Percentiles rank a stretch among this genome's conserved stretches.
Conservation (phyloP, 2,797 vertebrate genomes). For the Emys orbicularis region DNA sequence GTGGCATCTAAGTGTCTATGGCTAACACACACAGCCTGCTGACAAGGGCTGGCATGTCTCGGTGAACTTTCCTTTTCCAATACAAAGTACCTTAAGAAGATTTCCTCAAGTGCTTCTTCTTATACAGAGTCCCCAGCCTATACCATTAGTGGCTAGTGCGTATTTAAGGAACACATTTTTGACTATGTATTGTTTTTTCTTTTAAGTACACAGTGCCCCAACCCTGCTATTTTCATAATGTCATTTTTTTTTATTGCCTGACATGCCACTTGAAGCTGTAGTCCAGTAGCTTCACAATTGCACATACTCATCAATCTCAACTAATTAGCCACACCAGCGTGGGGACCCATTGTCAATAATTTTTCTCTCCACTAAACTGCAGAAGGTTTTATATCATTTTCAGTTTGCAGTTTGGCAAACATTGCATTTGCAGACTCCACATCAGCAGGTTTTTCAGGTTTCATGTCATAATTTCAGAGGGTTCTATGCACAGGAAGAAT, state of each 20-base stretch:
- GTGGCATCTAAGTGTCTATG: not conserved
- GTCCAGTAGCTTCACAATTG: not conserved
- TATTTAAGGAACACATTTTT: not conserved
- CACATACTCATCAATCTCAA: not conserved
- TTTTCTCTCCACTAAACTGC: not conserved
- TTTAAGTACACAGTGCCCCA: not conserved
- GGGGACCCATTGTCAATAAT: not conserved
- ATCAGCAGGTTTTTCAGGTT: not conserved
- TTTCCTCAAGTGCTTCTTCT: not conserved
- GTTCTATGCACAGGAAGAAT: not conserved
- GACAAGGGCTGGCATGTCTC: not conserved
- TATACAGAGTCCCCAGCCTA: not conserved
- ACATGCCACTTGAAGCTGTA: not conserved
- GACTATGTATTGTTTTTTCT: not conserved
- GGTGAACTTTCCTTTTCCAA: not conserved
- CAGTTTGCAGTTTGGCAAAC: not conserved
- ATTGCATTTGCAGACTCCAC: not conserved
- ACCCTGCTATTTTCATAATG: not conserved
- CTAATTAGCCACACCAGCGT: not conserved
- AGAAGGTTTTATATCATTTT: rapidly evolving
- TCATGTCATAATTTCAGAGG: not conserved
- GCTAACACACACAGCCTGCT: not conserved
- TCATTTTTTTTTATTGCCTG: not conserved
- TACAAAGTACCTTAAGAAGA: not conserved
- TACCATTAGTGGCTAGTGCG: not conserved